phyloP scores from a whole-genome alignment of 2,113 vertebrate genomes.

The Porphyrio hochstetteri region DNA sequence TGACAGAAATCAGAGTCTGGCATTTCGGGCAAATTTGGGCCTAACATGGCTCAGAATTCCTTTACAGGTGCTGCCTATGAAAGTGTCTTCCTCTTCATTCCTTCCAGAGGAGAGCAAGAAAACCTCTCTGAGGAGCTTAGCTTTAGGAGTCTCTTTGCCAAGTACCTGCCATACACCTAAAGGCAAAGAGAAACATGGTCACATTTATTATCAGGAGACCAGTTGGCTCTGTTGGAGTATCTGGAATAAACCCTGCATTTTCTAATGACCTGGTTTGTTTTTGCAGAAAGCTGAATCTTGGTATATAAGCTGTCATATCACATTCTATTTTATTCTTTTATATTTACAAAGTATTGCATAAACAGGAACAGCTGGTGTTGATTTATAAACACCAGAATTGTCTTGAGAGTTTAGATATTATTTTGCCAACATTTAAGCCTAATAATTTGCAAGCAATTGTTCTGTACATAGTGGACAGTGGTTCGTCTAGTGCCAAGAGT shows the following conservation, averaged over 20 bases:
- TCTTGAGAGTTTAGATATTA: slow-evolving; percentile 63
- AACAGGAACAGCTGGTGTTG: slow-evolving; percentile 71
- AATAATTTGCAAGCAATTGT: slow-evolving; percentile 48
- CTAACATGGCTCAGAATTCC: background rate
- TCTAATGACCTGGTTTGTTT: slow-evolving; percentile 38
- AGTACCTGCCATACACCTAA: slow-evolving; percentile 24
- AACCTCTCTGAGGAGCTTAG: background rate
- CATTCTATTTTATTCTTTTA: slow-evolving; percentile 54
- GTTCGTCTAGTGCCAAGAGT: background rate
- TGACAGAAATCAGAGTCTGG: slow-evolving; percentile 25
- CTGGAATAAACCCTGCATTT: slow-evolving; percentile 10
- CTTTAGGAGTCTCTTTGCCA: slow-evolving; percentile 2
- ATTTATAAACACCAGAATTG: slow-evolving; percentile 74
- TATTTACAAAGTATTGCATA: slow-evolving; percentile 62
- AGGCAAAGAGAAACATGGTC: background rate
- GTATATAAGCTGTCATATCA: slow-evolving; percentile 47
- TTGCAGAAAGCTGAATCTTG: slow-evolving; percentile 19
- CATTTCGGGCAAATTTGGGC: background rate
- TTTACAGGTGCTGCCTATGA: background rate
- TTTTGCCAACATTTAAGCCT: slow-evolving; percentile 66
- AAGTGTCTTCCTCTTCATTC: background rate
- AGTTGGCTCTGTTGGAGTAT: background rate
- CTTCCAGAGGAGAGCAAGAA: background rate
- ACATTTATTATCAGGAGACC: background rate
- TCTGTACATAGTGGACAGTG: slow-evolving; percentile 10